Base-by-base conservation (phyloP, 2,797 vertebrate genomes). In the Thalassophryne amazonica region DNA sequence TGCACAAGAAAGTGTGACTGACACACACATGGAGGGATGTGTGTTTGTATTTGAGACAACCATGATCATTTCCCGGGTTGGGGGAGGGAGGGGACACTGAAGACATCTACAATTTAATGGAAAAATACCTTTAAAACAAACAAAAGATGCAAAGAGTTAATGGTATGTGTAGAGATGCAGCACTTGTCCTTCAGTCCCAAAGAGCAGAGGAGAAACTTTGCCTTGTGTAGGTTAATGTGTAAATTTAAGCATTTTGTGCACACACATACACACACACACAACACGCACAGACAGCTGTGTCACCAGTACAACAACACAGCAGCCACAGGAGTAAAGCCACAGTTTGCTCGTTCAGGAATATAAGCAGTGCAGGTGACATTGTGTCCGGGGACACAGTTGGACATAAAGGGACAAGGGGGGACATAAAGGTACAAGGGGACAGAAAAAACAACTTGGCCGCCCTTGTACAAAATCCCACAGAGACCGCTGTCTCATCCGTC, bases 401-500 rank as follows among this genome's bases (percentile, higher is more conserved):
- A 76, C 75, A 37, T 59, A 36, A 53, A 63, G 76, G 66, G 56
- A 38, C 67, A 54, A 55, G 54, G 35, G 49, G 68, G 70, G 63
- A 67, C 78, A 8, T 46, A 30, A 47, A 56, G 75, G 52, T 67
- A 49, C 74, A 67, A 68, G 47, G 73, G 57, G 69, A 76, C 40
- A 11, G 48, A 54, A 60, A 35, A 41, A 68, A 78, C 89, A 88
- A 90, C 91, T 89, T 91, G 89, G 92, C 91, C 81, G 93, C 89
- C 94, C 94, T 95, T 95, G 93, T 84, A 79, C 72, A 89, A 36
- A 69, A 89, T 93, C 49, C 82, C 83, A 58, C 55, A 59, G 78
- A 84, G 86, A 81, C 91, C 88, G 61, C 86, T 81, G 90, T 91
- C 90, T 89, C 91, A 91, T 91, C 88, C 84, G 78, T 89, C 90